phyloP scores from a whole-genome alignment of 2,113 vertebrate genomes.

The Catharus fuscescens region DNA sequence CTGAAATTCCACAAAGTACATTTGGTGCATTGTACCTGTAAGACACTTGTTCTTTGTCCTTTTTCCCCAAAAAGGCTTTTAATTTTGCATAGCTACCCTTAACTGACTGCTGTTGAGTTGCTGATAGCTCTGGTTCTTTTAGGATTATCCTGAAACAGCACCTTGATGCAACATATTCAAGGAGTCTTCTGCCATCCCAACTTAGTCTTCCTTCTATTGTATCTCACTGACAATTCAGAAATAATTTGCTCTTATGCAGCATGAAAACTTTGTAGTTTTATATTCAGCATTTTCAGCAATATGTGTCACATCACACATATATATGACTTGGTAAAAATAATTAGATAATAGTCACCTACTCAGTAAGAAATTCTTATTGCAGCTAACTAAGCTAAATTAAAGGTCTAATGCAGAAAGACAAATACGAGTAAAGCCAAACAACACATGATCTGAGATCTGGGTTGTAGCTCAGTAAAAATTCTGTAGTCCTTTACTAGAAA shows the following conservation, averaged over 20 bases:
- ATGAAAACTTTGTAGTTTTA: neutral
- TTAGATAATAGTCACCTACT: neutral
- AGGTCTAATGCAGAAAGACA: neutral
- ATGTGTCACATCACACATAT: rapidly evolving
- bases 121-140: neutral
- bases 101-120: neutral
- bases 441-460: neutral
- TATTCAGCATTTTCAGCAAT: neutral
- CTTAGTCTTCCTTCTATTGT: neutral
- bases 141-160: neutral
- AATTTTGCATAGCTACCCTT: neutral
- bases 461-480: neutral
- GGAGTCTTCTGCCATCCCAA: neutral
- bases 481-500: neutral
- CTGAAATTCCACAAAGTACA: neutral
- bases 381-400: neutral
- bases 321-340: neutral
- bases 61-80: neutral
- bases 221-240: neutral
- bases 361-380: neutral
- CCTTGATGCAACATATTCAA: neutral
- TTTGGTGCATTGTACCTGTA: neutral
- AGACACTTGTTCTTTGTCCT: neutral
- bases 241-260: neutral
- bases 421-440: neutral